These are phyloP conservation scores for Eupithecia vulgata DNA, from an alignment of 2,888 invertebrate species.

Conservation along the genomic window DNA sequence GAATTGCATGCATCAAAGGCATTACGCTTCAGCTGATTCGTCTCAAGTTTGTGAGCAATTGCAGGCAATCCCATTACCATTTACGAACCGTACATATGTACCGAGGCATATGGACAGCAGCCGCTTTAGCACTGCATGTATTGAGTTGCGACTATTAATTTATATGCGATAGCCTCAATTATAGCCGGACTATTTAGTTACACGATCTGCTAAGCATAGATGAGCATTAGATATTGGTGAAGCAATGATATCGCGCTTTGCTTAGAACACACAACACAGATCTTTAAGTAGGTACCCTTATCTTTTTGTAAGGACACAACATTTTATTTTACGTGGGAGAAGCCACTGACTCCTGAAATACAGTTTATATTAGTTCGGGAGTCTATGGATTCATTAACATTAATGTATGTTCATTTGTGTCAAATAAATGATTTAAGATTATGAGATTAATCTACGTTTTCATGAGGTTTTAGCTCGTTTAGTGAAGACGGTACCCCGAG, in stretches of 20 bases:
- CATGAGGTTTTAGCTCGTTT: background rate
- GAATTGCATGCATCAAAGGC: constrained; percentile 70
- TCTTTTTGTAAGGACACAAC: too few species aligned
- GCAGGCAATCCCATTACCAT: constrained; percentile 72
- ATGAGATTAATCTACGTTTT: constrained; percentile 52
- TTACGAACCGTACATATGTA: constrained; percentile 60
- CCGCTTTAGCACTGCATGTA: constrained; percentile 67
- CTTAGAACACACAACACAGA: constrained; percentile 44
- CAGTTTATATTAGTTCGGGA: too few species aligned
- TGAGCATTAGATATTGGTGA: constrained; percentile 43
- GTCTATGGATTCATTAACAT: too few species aligned
- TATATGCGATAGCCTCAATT: constrained; percentile 79
- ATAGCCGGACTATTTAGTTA: constrained; percentile 66
- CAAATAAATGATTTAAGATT: too few species aligned
- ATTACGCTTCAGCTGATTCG: constrained; percentile 69
- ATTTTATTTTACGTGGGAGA: too few species aligned
- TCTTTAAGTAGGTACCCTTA: too few species aligned
- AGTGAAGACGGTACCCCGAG: too few species aligned
- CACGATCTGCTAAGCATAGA: constrained; percentile 55
- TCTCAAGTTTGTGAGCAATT: constrained; percentile 74
- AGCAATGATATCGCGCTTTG: constrained; percentile 50
- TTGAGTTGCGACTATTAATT: constrained; percentile 76
- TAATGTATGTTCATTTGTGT: too few species aligned
- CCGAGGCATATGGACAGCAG: constrained; percentile 50
- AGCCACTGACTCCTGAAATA: too few species aligned